Evolutionary conservation across 2,113 vertebrate genomes (phyloP).

Genomic region (Zapus hudsonius): DNA sequence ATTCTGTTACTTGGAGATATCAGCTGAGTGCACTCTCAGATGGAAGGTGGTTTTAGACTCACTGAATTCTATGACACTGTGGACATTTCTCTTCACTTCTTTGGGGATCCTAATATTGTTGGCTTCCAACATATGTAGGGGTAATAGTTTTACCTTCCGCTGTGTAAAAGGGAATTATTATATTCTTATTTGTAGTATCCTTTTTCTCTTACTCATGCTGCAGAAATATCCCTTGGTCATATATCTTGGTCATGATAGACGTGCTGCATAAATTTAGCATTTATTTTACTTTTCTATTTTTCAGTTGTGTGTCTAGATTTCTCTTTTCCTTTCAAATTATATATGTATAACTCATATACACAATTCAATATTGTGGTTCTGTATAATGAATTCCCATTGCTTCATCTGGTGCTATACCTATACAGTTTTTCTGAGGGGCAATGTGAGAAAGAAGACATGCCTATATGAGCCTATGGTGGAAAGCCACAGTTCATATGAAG

Average conservation of each 20-base stretch:
- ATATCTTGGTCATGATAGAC: not conserved
- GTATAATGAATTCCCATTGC: not conserved
- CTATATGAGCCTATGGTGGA: not conserved
- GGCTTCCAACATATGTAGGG: fast-evolving
- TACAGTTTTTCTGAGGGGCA: not conserved
- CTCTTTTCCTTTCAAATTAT: not conserved
- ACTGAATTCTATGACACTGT: not conserved
- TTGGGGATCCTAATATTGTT: not conserved
- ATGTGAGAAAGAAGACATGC: not conserved
- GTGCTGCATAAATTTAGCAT: not conserved
- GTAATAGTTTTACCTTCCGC: not conserved
- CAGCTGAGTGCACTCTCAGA: too few species aligned
- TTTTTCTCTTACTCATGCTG: not conserved
- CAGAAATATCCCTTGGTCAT: not conserved
- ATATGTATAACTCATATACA: not conserved
- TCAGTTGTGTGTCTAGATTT: not conserved
- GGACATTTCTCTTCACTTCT: not conserved
- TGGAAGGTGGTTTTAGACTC: not conserved
- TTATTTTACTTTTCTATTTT: not conserved
- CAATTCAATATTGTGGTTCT: not conserved
- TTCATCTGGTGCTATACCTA: not conserved
- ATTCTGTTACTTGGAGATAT: not conserved
- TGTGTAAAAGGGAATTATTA: not conserved
- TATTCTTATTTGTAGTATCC: not conserved
- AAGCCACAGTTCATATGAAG: not conserved